Conservation (phyloP, 2,797 vertebrate genomes). For the Florisuga fusca region DNA sequence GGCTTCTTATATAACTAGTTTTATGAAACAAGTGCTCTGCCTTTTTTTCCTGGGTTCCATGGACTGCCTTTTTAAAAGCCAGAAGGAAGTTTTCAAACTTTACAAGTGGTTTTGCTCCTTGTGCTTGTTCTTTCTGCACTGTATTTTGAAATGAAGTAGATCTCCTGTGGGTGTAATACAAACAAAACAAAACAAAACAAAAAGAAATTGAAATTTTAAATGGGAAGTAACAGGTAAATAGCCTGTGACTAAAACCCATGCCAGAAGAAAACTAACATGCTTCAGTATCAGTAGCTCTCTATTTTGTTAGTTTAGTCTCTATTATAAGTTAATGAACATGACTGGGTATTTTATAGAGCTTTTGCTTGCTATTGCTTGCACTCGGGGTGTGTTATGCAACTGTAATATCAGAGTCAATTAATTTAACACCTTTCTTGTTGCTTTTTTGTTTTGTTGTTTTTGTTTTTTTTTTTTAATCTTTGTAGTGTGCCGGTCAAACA, state of each 20-base stretch:
- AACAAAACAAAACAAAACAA: not conserved
- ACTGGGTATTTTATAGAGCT: not conserved
- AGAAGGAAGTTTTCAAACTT: not conserved
- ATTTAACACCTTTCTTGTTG: not conserved
- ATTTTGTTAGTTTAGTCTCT: not conserved
- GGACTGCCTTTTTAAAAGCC: not conserved
- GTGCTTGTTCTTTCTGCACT: not conserved
- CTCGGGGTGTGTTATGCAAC: not conserved
- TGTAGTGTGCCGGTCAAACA: constrained; percentile 96
- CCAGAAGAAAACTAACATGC: not conserved
- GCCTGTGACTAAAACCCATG: not conserved
- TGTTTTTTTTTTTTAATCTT: constrained; percentile 41
- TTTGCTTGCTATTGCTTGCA: not conserved
- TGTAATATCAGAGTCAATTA: not conserved
- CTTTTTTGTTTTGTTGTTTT: not conserved
- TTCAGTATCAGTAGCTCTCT: not conserved
- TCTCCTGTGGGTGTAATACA: not conserved
- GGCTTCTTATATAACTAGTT: not conserved
- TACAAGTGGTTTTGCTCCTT: not conserved
- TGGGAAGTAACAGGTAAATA: not conserved
- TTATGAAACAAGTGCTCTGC: not conserved
- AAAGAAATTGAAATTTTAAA: not conserved
- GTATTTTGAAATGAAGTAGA: not conserved
- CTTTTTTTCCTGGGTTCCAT: not conserved
- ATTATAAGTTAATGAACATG: not conserved